Evolutionary conservation across 1,140 invertebrate species (phyloP).

Genomic region (Danaus plexippus): DNA sequence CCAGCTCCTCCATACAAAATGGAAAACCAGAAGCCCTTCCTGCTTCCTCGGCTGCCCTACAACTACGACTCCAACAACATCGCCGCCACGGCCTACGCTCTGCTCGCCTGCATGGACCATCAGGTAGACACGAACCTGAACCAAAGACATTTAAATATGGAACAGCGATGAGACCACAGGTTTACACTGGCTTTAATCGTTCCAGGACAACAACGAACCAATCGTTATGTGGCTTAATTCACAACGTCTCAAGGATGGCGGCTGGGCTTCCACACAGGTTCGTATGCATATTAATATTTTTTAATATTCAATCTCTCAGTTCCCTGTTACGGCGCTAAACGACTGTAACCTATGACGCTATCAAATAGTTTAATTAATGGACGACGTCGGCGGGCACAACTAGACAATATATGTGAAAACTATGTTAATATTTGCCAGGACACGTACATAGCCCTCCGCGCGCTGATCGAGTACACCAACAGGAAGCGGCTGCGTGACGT

Average conservation of each 20-base stretch:
- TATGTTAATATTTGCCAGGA: constrained; percentile 70
- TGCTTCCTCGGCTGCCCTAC: constrained; percentile 88
- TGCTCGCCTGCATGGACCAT: constrained; percentile 89
- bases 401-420: no score
- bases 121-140: constrained; percentile 56
- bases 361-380: no score
- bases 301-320: neutral
- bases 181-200: constrained; percentile 1
- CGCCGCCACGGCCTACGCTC: constrained; percentile 92
- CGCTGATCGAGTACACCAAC: constrained; percentile 91
- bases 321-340: no score
- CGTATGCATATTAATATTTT: constrained; percentile 2
- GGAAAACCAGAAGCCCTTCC: constrained; percentile 92
- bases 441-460: constrained; percentile 90
- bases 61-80: constrained; percentile 93
- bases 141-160: neutral
- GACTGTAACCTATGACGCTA: no score
- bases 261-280: constrained; percentile 94
- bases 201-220: constrained; percentile 80
- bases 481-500: constrained; percentile 89
- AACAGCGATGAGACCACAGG: no score
- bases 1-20: constrained; percentile 85
- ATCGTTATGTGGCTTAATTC: constrained; percentile 96
- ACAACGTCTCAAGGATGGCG: constrained; percentile 91
- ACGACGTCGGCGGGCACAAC: no score